Percentiles rank a stretch among this genome's conserved stretches.
phyloP scores from a whole-genome alignment of 2,888 invertebrate genomes.

The Dexiosoma caninum region DNA sequence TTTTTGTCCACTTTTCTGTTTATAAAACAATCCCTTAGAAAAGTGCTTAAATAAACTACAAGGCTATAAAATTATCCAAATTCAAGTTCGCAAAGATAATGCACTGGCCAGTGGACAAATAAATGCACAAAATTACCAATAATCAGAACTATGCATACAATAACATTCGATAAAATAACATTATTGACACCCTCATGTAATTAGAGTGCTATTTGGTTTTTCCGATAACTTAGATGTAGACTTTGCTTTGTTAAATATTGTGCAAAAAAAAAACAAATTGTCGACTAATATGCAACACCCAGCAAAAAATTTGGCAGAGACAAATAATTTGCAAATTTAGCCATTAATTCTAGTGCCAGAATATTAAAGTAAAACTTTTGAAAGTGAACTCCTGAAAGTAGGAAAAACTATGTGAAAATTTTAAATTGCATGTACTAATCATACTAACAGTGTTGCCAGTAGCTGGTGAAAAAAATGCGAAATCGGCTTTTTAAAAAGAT shows the following conservation, averaged over 20 bases:
- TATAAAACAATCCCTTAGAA: neutral
- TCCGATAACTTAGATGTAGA: constrained; percentile 58
- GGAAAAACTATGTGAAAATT: too few species aligned
- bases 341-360: too few species aligned
- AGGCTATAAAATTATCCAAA: neutral
- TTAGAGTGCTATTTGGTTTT: constrained; percentile 59
- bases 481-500: too few species aligned
- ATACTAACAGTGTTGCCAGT: too few species aligned
- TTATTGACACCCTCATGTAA: constrained; percentile 62
- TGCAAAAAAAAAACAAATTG: neutral
- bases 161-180: constrained; percentile 58
- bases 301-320: neutral
- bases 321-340: too few species aligned
- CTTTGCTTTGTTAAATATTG: constrained; percentile 39
- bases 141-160: constrained; percentile 60
- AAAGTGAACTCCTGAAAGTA: too few species aligned
- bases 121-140: constrained; percentile 52
- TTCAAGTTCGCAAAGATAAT: constrained; percentile 6
- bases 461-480: too few species aligned
- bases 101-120: constrained; percentile 37
- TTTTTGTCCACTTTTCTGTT: neutral
- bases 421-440: too few species aligned
- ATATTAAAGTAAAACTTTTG: too few species aligned
- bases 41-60: constrained; percentile 4
- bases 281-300: neutral